Evolutionary conservation across 2,888 invertebrate genomes (phyloP), one percentile per base, ranked within the genome.

Genomic region (Polydrusus tereticollis): DNA sequence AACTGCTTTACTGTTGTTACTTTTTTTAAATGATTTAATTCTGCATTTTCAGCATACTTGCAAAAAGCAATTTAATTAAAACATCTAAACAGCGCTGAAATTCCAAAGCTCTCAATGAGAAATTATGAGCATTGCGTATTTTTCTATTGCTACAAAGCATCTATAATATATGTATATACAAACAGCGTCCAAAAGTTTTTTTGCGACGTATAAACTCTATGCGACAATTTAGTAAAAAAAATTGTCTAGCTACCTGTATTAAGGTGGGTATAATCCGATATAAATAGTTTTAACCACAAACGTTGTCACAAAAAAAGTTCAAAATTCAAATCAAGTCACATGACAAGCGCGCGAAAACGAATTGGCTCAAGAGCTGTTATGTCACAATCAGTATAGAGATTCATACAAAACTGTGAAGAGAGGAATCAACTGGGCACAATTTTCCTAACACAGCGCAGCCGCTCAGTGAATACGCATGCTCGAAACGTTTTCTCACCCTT

Each of bases 401-500:
- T 69, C 73, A 59, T 52, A 62, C 65, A 59, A 65, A 68, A 73
- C 73, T 73, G 73, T 73, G 59, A 64, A 66, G 66, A 66, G 75
- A 75, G 59, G 63, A 67, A 77, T 77, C 76, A 79, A 78, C 80
- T 79, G 78, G 79, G 79, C 76, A 78, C 78, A 76, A 76, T 77
- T 77, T 77, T 73, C 76, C 77, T 75, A 77, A 78, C 75, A 78
- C 72, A 73, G 80, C 81, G 82, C 82, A 78, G 78, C 75, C 77
- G 77, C 76, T 78, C 79, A 66, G 77, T 74, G 69, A 78, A 76
- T 79, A 80, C 81, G 77, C 79, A 80, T 79, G 81, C 80, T 72
- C 77, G 77, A 74, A 75, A 77, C 77, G 75, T 78, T 78, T 80
- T 78, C 80, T 79, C 79, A 77, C 79, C 80, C 82, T 80, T 71